Percentiles rank a stretch among this genome's conserved stretches.
Conservation (phyloP, 2,888 invertebrate genomes). For the Ectropis crepuscularia region DNA sequence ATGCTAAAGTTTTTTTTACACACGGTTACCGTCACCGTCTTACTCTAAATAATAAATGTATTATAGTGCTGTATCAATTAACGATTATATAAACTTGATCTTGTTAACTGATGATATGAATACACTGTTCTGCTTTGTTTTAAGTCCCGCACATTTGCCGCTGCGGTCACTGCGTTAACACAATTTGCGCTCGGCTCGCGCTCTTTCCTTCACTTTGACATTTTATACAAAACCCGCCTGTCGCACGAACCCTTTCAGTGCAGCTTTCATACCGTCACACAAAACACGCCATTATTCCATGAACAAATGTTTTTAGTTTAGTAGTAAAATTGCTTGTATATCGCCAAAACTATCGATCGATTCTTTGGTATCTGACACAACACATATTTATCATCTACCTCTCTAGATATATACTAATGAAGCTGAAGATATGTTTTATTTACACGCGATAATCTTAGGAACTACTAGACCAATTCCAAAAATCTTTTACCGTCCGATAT, state of each 20-base stretch:
- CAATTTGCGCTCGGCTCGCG: constrained; percentile 64
- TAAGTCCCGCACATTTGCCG: constrained; percentile 42
- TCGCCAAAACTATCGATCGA: no score
- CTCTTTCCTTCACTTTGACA: constrained; percentile 74
- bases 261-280: constrained; percentile 42
- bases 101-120: constrained; percentile 4
- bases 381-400: no score
- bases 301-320: constrained; percentile 28
- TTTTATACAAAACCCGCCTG: constrained; percentile 73
- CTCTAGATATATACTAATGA: no score
- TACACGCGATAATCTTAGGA: no score
- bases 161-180: constrained; percentile 72
- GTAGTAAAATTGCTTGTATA: no score
- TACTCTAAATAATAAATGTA: no score
- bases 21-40: no score
- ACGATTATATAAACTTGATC: neutral
- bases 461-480: no score
- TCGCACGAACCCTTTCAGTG: constrained; percentile 65
- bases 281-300: constrained; percentile 38
- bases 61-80: neutral
- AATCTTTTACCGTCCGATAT: no score
- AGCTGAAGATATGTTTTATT: no score
- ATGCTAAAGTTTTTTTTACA: no score
- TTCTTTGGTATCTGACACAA: no score
- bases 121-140: constrained; percentile 9